phyloP scores from a whole-genome alignment of 2,888 invertebrate genomes.

The Idaea straminata region DNA sequence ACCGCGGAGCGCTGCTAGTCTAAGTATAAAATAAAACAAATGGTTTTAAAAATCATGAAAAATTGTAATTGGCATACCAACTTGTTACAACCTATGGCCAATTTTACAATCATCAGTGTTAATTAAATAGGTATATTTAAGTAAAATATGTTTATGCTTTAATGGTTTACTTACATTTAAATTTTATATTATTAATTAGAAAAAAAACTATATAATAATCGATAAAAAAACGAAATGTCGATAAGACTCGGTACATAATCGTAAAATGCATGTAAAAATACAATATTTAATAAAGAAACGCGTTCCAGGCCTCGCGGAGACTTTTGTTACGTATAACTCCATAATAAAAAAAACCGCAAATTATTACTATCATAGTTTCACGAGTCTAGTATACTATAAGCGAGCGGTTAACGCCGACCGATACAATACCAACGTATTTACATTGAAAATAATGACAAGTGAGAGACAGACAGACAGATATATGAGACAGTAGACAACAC shows the following conservation, averaged over 20 bases:
- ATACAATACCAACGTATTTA: slow-evolving; percentile 6
- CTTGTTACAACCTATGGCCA: slow-evolving; percentile 80
- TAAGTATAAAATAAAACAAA: slow-evolving; percentile 57
- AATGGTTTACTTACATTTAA: slow-evolving; percentile 79
- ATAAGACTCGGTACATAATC: slow-evolving; percentile 66
- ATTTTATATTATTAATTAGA: slow-evolving; percentile 77
- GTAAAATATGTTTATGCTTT: slow-evolving; percentile 79
- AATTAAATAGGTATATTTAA: slow-evolving; percentile 80
- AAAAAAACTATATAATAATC: slow-evolving; percentile 61
- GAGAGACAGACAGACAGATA: background rate
- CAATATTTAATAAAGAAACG: slow-evolving; percentile 44
- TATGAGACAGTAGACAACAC: background rate
- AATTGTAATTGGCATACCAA: slow-evolving; percentile 80
- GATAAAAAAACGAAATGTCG: slow-evolving; percentile 64
- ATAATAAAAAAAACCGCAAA: slow-evolving; percentile 64
- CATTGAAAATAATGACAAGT: background rate
- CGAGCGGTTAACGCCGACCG: slow-evolving; percentile 19
- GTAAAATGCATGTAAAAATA: slow-evolving; percentile 63
- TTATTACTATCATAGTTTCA: slow-evolving; percentile 57
- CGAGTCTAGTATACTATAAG: background rate
- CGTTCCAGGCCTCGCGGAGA: slow-evolving; percentile 38
- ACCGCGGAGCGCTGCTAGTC: too few relatives aligned
- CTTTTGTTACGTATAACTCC: slow-evolving; percentile 49
- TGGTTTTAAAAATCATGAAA: slow-evolving; percentile 76
- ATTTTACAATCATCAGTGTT: slow-evolving; percentile 80